Conservation (phyloP, 2,888 invertebrate species). For the Allolobophora icterica region DNA sequence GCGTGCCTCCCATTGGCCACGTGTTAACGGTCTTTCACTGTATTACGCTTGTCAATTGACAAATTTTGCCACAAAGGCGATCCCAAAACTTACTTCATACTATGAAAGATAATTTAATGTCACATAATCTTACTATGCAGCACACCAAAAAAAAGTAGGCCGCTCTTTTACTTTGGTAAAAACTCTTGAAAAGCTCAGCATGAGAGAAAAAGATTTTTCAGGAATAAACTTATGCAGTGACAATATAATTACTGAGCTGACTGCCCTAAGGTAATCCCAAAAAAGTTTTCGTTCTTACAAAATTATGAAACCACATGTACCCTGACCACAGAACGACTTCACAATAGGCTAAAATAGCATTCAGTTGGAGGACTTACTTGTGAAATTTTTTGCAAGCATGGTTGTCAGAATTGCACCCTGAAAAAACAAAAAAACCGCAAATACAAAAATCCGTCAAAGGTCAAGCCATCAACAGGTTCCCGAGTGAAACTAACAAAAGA, state of each 20-base stretch:
- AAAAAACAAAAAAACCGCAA: constrained; percentile 50
- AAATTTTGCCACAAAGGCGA: background rate
- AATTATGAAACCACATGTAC: background rate
- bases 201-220: background rate
- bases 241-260: background rate
- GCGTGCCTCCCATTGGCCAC: too few relatives aligned
- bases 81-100: background rate
- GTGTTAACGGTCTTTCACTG: too few relatives aligned
- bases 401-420: constrained; percentile 98
- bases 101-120: background rate
- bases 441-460: background rate
- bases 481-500: background rate
- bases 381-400: constrained; percentile 99
- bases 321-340: background rate
- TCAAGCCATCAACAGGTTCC: background rate
- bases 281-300: background rate
- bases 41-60: background rate
- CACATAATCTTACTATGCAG: background rate
- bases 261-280: background rate
- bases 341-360: background rate
- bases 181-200: background rate
- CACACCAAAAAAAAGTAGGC: background rate
- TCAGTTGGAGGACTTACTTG: constrained; percentile 75
- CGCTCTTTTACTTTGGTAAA: background rate
- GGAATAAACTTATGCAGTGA: background rate